Evolutionary conservation across 2,888 invertebrate species (phyloP).

Genomic region (Mythimna albipuncta): DNA sequence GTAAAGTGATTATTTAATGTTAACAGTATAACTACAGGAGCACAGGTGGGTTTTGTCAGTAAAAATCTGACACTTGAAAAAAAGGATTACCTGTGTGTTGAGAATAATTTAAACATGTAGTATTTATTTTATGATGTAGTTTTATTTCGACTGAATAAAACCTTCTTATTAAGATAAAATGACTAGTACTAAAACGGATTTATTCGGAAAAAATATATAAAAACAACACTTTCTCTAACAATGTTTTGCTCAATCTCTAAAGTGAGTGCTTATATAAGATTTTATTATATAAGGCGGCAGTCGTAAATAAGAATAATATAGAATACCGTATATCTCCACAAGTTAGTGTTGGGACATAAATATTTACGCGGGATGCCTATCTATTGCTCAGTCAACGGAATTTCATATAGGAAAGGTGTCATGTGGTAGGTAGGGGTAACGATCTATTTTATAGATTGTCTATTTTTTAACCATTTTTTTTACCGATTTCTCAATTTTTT

Average conservation of each 20-base stretch:
- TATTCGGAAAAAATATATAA: not conserved
- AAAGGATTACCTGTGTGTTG: not conserved
- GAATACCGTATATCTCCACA: constrained; percentile 20
- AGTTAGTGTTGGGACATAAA: constrained; percentile 38
- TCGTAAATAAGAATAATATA: constrained; percentile 35
- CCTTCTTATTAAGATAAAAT: too few species aligned
- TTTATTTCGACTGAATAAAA: too few species aligned
- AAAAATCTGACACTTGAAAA: not conserved
- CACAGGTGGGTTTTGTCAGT: not conserved
- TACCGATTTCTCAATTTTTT: too few species aligned
- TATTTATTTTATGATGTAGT: not conserved
- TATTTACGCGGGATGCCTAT: constrained; percentile 36
- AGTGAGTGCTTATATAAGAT: constrained; percentile 7
- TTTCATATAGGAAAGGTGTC: constrained; percentile 42
- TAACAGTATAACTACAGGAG: not conserved
- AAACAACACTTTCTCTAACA: not conserved
- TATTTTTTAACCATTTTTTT: too few species aligned
- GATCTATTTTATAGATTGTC: not conserved
- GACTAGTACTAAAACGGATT: not conserved
- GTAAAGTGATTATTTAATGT: not conserved
- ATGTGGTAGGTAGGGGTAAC: constrained; percentile 4
- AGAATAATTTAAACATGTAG: not conserved
- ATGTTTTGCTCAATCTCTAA: constrained; percentile 26
- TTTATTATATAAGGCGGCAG: constrained; percentile 29
- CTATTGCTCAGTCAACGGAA: constrained; percentile 52